These are phyloP conservation scores for Nothura maculosa DNA, from an alignment of 2,797 vertebrate species.

Conservation along the genomic window DNA sequence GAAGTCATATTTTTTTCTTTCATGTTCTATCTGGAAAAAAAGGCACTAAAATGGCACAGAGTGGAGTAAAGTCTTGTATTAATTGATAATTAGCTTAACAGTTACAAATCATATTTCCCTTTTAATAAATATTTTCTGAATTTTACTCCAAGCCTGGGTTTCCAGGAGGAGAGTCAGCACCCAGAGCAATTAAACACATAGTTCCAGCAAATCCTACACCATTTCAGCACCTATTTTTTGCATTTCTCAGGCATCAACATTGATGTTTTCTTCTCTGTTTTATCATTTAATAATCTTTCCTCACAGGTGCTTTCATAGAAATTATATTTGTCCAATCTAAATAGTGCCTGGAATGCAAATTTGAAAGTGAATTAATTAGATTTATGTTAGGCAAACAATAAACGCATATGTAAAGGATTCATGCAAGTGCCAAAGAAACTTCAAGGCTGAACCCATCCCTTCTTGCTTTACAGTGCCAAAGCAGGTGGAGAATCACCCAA, in stretches of 20 bases:
- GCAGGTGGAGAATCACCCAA: constrained; percentile 56
- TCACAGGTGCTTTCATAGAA: constrained; percentile 76
- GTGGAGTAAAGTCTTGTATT: not conserved
- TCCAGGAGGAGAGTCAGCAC: constrained; percentile 43
- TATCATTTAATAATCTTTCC: constrained; percentile 74
- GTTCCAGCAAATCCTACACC: constrained; percentile 35
- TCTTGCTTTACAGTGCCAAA: constrained; percentile 47
- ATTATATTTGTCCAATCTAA: constrained; percentile 70
- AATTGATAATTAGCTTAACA: constrained; percentile 1
- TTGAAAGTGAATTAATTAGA: constrained; percentile 68
- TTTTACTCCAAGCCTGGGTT: not conserved
- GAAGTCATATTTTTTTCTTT: not conserved
- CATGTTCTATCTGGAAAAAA: not conserved
- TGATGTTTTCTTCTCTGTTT: constrained; percentile 64
- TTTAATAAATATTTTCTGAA: not conserved
- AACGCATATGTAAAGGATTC: constrained; percentile 35
- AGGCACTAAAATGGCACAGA: not conserved
- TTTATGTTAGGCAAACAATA: constrained; percentile 53
- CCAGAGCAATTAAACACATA: constrained; percentile 1
- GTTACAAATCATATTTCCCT: not conserved
- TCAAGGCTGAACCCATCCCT: constrained; percentile 19
- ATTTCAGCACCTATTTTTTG: constrained; percentile 55
- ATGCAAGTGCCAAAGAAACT: constrained; percentile 36
- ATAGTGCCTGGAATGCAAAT: constrained; percentile 59
- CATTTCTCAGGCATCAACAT: constrained; percentile 19